Evolutionary conservation across 2,888 invertebrate species (phyloP), one percentile per base, ranked within the genome.

Genomic region (Gastrophysa polygoni): DNA sequence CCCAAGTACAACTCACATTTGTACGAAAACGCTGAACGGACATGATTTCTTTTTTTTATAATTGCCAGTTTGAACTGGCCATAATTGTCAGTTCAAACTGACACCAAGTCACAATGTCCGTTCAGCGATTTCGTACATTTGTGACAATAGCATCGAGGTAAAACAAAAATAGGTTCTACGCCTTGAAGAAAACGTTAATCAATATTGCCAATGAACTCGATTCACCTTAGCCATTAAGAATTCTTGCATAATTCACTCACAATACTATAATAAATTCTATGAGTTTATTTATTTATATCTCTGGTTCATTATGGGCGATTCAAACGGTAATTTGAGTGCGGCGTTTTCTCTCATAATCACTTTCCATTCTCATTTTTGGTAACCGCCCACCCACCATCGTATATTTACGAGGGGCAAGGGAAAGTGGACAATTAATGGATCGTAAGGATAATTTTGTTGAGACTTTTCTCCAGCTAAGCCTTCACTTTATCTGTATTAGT

Each of bases 291-390:
- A 38, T 38, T 38, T 38, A 14, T 38, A 11, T 38, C 38, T 6
- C 38, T 38, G 38, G 38, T 14, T n/a, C 14, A 14, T n/a, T 38
- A 38, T 38, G 38, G 14, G 14, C 14, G 38, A 38, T 38, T 32
- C 32, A 32, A 32, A 32, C 32, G 6, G 32, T 11, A 10, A 14
- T 5, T 38, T 38, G 38, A 38, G 14, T 38, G 54, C 18, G 54
- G 43, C 43, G 43, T 54, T 54, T 54, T 54, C 21, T 28, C 43
- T 54, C 43, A n/a, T 18, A 54, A 54, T 28, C 54, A 54, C 54
- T 54, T 54, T 54, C 54, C 43, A 54, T 54, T 54, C 54, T 24
- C 16, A 43, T 24, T 54, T 54, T 54, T 24, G 54, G 54, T 21
- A 10, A 28, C 54, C 54, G 54, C 54, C 54, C 54, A 54, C 54